Percentiles rank a stretch among this genome's conserved stretches.
Evolutionary conservation across 2,797 vertebrate species (phyloP).

Genomic region (Xiphorhynchus erythropygius): DNA sequence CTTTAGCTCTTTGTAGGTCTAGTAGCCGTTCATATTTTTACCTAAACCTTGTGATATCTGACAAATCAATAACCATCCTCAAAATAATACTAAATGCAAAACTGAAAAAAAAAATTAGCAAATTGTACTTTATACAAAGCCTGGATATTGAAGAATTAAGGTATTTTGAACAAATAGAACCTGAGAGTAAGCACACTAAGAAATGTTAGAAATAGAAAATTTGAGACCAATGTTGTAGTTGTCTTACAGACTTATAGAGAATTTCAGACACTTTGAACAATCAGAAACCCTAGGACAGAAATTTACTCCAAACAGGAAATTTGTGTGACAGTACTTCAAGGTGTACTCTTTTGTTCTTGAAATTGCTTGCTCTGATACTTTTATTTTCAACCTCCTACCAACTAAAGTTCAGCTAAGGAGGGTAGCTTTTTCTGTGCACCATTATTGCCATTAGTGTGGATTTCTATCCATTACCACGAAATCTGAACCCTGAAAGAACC

Average conservation of each 20-base stretch:
- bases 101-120: not conserved
- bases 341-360: not conserved
- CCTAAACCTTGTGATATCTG: not conserved
- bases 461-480: not conserved
- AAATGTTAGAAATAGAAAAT: not conserved
- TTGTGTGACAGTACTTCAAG: not conserved
- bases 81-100: not conserved
- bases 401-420: not conserved
- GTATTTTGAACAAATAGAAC: not conserved
- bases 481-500: not conserved
- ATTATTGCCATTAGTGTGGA: not conserved
- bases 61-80: not conserved
- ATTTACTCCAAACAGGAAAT: not conserved
- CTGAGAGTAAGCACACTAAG: not conserved
- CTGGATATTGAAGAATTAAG: not conserved
- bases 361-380: not conserved
- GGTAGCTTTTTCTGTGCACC: not conserved
- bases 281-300: not conserved
- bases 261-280: not conserved
- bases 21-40: not conserved
- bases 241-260: not conserved
- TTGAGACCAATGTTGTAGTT: not conserved
- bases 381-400: not conserved
- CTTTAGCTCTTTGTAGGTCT: not conserved
- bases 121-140: not conserved